phyloP scores from a whole-genome alignment of 2,888 invertebrate genomes.

The Morpho deidamia region DNA sequence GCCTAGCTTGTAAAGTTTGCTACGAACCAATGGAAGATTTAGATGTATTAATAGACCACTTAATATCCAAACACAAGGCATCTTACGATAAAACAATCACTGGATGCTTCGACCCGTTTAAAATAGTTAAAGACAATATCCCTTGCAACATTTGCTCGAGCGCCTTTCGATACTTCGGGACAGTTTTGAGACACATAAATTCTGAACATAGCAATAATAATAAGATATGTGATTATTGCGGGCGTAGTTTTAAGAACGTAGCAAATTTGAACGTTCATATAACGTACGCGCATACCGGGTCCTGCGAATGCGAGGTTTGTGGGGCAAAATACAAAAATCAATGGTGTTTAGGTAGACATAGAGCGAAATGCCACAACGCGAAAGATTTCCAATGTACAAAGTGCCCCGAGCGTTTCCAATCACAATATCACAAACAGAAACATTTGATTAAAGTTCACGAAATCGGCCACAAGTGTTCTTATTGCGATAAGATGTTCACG shows the following conservation, averaged over 20 bases:
- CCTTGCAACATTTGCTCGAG: slow-evolving; percentile 55
- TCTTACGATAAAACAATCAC: slow-evolving; percentile 52
- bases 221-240: slow-evolving; percentile 64
- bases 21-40: slow-evolving; percentile 39
- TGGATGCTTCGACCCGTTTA: slow-evolving; percentile 56
- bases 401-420: slow-evolving; percentile 66
- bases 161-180: slow-evolving; percentile 56
- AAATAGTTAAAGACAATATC: slow-evolving; percentile 56
- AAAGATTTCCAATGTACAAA: slow-evolving; percentile 61
- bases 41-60: slow-evolving; percentile 53
- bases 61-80: slow-evolving; percentile 49
- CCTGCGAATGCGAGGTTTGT: slow-evolving; percentile 54
- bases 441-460: slow-evolving; percentile 72
- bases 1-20: slow-evolving; percentile 53
- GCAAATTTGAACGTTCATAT: slow-evolving; percentile 59
- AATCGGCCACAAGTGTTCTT: slow-evolving; percentile 59
- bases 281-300: slow-evolving; percentile 52
- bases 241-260: slow-evolving; percentile 51
- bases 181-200: slow-evolving; percentile 56
- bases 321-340: slow-evolving; percentile 57
- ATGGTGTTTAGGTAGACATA: slow-evolving; percentile 56
- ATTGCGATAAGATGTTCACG: slow-evolving; percentile 64
- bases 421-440: slow-evolving; percentile 70
- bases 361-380: slow-evolving; percentile 56
- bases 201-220: slow-evolving; percentile 61